A percentile compares a stretch with the other conserved stretches of the same genome.
phyloP scores from a whole-genome alignment of 2,113 vertebrate species.

The Meles meles region DNA sequence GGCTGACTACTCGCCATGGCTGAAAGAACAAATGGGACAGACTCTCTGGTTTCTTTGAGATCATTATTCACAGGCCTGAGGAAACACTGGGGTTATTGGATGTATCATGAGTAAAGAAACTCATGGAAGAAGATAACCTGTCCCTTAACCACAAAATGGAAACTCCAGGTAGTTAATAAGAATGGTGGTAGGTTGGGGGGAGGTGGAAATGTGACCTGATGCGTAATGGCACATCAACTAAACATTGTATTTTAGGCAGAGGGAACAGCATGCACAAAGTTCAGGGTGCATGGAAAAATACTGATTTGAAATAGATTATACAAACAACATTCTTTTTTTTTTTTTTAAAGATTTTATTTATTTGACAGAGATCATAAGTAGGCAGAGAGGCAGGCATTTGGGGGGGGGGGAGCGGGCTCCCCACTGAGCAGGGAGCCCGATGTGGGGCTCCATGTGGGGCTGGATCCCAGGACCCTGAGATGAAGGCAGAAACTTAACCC shows the following conservation, averaged over 20 bases:
- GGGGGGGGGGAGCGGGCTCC: too few relatives aligned
- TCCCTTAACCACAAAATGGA: neutral
- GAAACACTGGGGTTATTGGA: neutral
- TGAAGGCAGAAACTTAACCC: too few relatives aligned
- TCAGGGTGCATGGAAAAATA: neutral
- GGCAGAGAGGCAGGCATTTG: too few relatives aligned
- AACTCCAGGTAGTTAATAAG: neutral
- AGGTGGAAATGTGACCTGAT: neutral
- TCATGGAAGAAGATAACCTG: conserved; percentile 22
- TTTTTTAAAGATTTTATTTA: too few relatives aligned
- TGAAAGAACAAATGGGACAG: neutral
- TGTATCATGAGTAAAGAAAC: neutral
- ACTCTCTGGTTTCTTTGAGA: neutral
- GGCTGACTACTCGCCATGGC: neutral
- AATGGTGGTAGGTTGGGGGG: neutral
- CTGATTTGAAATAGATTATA: neutral
- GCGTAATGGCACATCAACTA: neutral
- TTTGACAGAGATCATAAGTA: too few relatives aligned
- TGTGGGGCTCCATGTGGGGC: too few relatives aligned
- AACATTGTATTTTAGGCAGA: neutral
- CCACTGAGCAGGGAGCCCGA: too few relatives aligned
- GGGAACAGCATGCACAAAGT: neutral
- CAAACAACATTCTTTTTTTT: neutral
- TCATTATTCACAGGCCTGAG: neutral
- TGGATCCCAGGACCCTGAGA: too few relatives aligned